phyloP scores from a whole-genome alignment of 2,888 invertebrate species.

The Xestia ashworthii region DNA sequence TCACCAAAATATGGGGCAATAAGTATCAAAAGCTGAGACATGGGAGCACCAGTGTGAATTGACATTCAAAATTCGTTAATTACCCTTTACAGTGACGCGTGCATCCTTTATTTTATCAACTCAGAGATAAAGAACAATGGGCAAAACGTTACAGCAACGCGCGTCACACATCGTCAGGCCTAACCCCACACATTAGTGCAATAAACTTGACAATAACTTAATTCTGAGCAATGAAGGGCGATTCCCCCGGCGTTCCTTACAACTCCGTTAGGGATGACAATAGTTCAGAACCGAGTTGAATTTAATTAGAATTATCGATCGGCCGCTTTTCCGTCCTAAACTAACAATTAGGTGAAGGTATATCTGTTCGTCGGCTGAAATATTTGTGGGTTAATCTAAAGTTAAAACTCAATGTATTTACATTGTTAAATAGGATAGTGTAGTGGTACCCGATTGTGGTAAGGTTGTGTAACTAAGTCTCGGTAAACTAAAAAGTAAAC shows the following conservation, averaged over 20 bases:
- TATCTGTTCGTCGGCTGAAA: conserved; percentile 59
- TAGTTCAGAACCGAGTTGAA: conserved; percentile 75
- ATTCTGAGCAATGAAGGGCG: conserved; percentile 86
- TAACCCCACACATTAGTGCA: conserved; percentile 88
- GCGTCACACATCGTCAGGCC: conserved; percentile 70
- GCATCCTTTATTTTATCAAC: conserved; percentile 52
- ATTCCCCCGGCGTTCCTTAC: conserved; percentile 79
- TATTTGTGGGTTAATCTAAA: conserved; percentile 67
- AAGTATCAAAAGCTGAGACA: not conserved
- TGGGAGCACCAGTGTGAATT: conserved; percentile 12
- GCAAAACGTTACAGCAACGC: conserved; percentile 53
- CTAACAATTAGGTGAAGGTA: conserved; percentile 73
- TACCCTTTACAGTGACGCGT: conserved; percentile 37
- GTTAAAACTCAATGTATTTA: conserved; percentile 67
- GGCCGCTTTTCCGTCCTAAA: conserved; percentile 71
- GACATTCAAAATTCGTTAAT: conserved; percentile 38
- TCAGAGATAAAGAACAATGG: conserved; percentile 58
- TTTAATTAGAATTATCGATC: conserved; percentile 87
- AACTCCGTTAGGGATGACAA: conserved; percentile 81
- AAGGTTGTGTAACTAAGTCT: conserved; percentile 34
- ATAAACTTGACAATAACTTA: conserved; percentile 90
- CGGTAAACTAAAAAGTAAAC: conserved; percentile 50
- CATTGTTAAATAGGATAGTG: conserved; percentile 59
- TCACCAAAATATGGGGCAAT: not conserved
- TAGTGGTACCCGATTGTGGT: conserved; percentile 53